These are phyloP conservation scores for Puntigrus tetrazona DNA, from an alignment of 2,113 vertebrate species.

Conservation along the genomic window DNA sequence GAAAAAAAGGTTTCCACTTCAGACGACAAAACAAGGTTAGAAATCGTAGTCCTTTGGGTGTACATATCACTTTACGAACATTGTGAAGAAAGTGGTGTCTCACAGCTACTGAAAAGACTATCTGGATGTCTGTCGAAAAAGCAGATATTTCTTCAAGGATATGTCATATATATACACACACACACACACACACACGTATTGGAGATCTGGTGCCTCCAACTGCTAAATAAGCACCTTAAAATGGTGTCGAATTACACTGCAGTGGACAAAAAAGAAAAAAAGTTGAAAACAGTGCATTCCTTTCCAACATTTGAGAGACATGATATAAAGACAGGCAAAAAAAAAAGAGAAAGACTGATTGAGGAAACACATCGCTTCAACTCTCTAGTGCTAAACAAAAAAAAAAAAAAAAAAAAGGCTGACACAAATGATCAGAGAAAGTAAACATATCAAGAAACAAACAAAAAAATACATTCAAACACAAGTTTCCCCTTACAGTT, in stretches of 20 bases:
- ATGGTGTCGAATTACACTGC: conserved; percentile 26
- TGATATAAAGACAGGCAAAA: conserved; percentile 8
- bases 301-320: conserved; percentile 17
- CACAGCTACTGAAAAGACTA: conserved; percentile 42
- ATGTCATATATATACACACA: conserved; percentile 41
- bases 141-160: conserved; percentile 21
- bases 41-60: conserved; percentile 13
- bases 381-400: conserved; percentile 85
- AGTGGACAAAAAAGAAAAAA: neutral
- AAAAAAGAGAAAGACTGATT: conserved; percentile 17
- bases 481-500: conserved; percentile 69
- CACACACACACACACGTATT: conserved; percentile 22
- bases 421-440: conserved; percentile 14
- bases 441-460: conserved; percentile 45
- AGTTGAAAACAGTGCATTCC: conserved; percentile 22
- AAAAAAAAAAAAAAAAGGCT: conserved; percentile 74
- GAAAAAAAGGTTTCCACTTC: conserved; percentile 10
- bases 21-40: conserved; percentile 28
- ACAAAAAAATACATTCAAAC: conserved; percentile 83
- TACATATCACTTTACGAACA: conserved; percentile 33
- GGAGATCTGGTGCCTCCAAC: conserved; percentile 21
- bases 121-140: conserved; percentile 24
- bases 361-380: conserved; percentile 37
- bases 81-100: conserved; percentile 27
- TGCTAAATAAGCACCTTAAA: conserved; percentile 44